phyloP scores from a whole-genome alignment of 2,797 vertebrate genomes.

The Phalanger gymnotis region DNA sequence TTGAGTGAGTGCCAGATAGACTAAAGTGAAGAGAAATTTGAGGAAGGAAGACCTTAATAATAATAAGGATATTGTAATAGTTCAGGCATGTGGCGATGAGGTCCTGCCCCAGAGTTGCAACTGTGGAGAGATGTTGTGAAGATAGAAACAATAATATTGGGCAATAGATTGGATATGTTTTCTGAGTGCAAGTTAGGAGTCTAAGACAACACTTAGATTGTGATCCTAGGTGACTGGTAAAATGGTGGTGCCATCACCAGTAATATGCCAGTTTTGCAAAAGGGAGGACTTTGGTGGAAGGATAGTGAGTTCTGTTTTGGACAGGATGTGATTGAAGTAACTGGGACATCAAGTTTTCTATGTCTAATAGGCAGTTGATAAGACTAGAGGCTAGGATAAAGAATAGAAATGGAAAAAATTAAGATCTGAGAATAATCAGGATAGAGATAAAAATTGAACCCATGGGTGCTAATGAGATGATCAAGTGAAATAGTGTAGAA shows the following conservation, averaged over 20 bases:
- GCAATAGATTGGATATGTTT: neutral
- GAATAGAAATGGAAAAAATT: accelerated
- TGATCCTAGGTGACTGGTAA: neutral
- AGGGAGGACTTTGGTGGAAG: neutral
- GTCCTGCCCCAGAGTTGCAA: neutral
- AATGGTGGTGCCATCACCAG: neutral
- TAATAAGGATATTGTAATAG: neutral
- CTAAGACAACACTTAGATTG: neutral
- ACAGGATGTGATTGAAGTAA: neutral
- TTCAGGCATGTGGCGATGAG: neutral
- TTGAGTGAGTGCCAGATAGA: neutral
- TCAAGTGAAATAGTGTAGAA: neutral
- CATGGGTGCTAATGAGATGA: neutral
- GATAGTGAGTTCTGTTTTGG: neutral
- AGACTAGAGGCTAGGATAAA: neutral
- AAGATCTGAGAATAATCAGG: neutral
- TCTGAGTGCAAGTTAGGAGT: neutral
- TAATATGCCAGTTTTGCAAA: neutral
- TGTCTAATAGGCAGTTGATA: neutral
- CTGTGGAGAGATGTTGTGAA: neutral
- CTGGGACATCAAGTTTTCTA: neutral
- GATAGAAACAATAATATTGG: neutral
- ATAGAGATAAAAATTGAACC: neutral
- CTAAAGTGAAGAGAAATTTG: neutral
- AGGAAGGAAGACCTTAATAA: neutral